Conservation (phyloP, 2,888 invertebrate species). For the Sericinus montela region DNA sequence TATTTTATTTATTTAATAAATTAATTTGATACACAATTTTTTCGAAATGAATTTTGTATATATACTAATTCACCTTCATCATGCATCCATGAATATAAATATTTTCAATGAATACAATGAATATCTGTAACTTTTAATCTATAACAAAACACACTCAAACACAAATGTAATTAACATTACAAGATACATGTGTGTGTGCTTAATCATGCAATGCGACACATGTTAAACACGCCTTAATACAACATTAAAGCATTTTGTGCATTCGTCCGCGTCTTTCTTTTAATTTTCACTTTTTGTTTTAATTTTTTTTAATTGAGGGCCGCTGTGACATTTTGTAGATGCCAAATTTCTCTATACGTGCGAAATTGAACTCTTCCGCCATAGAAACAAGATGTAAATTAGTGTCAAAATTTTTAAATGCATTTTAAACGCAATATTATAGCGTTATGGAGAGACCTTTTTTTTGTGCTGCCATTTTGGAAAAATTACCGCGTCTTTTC, state of each 20-base stretch:
- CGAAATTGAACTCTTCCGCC: neutral
- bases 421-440: conserved; percentile 25
- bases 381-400: neutral
- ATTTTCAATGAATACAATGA: too few relatives aligned
- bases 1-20: too few relatives aligned
- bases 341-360: conserved; percentile 15
- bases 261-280: conserved; percentile 23
- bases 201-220: conserved; percentile 43
- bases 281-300: conserved; percentile 26
- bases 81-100: too few relatives aligned
- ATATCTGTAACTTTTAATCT: conserved; percentile 22
- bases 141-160: conserved; percentile 20
- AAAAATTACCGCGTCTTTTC: conserved; percentile 34
- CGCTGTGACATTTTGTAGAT: conserved; percentile 29
- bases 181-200: conserved; percentile 30
- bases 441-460: conserved; percentile 26
- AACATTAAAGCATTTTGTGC: conserved; percentile 31
- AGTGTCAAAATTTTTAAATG: neutral
- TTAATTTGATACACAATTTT: too few relatives aligned
- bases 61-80: too few relatives aligned
- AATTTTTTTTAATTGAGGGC: conserved; percentile 44
- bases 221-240: conserved; percentile 49
- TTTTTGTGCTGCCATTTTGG: conserved; percentile 37
- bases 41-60: too few relatives aligned
- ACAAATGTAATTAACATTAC: conserved; percentile 32